Evolutionary conservation across 2,797 vertebrate species (phyloP).

Genomic region (Nannoperca australis): DNA sequence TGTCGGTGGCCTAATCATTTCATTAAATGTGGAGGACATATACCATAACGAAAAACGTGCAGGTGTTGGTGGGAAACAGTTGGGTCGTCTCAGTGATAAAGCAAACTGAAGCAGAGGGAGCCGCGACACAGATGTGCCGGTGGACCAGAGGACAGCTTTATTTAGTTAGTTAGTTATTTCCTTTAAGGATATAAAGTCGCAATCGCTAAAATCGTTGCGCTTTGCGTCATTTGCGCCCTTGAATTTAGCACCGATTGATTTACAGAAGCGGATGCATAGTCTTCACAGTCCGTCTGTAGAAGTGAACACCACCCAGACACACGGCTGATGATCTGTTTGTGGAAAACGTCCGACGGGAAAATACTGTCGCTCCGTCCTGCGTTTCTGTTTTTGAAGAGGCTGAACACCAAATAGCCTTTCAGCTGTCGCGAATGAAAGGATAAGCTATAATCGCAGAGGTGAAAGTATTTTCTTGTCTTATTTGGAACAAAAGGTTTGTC

Average conservation of each 20-base stretch:
- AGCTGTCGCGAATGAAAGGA: background rate
- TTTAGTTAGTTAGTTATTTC: too few relatives aligned
- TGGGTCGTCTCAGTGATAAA: background rate
- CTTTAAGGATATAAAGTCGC: background rate
- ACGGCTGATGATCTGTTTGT: background rate
- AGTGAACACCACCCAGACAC: background rate
- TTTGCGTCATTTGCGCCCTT: background rate
- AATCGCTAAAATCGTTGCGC: background rate
- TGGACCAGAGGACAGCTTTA: background rate
- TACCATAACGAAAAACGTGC: background rate
- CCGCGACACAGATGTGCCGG: background rate
- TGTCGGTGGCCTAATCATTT: background rate
- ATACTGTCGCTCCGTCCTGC: background rate
- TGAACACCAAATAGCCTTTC: too few relatives aligned
- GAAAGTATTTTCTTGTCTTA: background rate
- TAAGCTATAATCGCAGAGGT: too few relatives aligned
- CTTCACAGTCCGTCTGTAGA: background rate
- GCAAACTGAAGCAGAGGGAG: background rate
- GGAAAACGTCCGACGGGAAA: background rate
- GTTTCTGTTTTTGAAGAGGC: too few relatives aligned
- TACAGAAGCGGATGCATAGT: background rate
- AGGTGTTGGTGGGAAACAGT: background rate
- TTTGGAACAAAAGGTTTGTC: background rate
- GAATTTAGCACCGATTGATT: background rate
- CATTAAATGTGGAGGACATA: background rate